Conservation (phyloP, 2,888 invertebrate species). For the Panopea generosa region DNA sequence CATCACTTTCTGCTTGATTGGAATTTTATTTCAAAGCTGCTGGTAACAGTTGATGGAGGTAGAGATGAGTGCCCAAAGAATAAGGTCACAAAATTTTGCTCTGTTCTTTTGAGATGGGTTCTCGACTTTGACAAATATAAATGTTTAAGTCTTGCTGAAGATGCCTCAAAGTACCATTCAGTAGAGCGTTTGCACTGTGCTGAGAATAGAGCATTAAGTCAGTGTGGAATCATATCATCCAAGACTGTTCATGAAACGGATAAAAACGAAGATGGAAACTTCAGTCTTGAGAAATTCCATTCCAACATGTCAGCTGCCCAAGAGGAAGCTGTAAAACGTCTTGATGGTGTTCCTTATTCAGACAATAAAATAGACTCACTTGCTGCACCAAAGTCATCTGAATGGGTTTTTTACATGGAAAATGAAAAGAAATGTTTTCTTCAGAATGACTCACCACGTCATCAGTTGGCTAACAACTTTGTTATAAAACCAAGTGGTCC, state of each 20-base stretch:
- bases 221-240: conserved; percentile 12
- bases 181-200: conserved; percentile 27
- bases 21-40: too few relatives aligned
- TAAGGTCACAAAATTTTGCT: too few relatives aligned
- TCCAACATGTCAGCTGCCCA: conserved; percentile 25
- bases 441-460: conserved; percentile 15
- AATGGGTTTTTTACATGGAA: conserved; percentile 3
- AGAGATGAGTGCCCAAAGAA: too few relatives aligned
- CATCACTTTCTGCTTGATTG: too few relatives aligned
- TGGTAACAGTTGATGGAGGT: too few relatives aligned
- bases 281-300: conserved; percentile 11
- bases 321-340: conserved; percentile 9
- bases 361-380: conserved; percentile 1
- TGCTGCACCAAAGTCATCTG: conserved; percentile 3
- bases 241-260: conserved; percentile 3
- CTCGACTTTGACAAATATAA: conserved; percentile 21
- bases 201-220: conserved; percentile 12
- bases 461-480: conserved; percentile 25
- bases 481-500: conserved; percentile 18
- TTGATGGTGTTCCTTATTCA: conserved; percentile 22
- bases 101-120: conserved; percentile 18
- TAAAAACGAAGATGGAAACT: conserved; percentile 6
- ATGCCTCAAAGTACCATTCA: conserved; percentile 28
- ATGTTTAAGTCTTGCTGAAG: too few relatives aligned
- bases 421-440: conserved; percentile 14